Base-by-base conservation (phyloP, 2,113 vertebrate genomes). In the Megaleporinus macrocephalus region DNA sequence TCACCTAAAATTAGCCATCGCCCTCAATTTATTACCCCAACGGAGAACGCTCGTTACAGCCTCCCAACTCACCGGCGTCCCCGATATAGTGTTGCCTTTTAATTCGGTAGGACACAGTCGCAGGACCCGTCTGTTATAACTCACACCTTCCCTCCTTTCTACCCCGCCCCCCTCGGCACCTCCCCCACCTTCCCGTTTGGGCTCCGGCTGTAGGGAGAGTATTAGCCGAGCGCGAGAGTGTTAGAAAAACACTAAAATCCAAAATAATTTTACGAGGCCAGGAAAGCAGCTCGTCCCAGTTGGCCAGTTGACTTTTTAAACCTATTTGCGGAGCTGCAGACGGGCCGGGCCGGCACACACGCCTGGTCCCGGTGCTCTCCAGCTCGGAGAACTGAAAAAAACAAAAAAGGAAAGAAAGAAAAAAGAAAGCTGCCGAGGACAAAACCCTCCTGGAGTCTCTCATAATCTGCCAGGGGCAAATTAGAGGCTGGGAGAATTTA, bases 1-100 rank as follows among this genome's bases (percentile, higher is more conserved):
- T 92, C 94, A 84, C 87, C 94, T 94, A 94, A 93, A 94, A 95
- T 94, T 94, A 95, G 92, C 93, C 92, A 92, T 94, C 93, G 92
- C 91, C 89, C 92, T 90, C 91, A 93, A 94, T 95, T 95, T 95
- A 94, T 94, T 93, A 91, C 92, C 90, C 87, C 92, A 91, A 93
- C 91, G 91, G 90, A 94, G 90, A 92, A 90, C 86, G 90, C 76
- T 86, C 83, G 86, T 88, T 91, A 89, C 89, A 86, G 89, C 83
- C 85, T 84, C 86, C 87, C 83, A 33, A 86, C 88, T n/a, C 88
- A 92, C 90, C 89, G 88, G 85, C 36, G 82, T 79, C 89, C 82
- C 86, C 83, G 87, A 66, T 92, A 94, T 94, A 94, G 91, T 89
- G 92, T 92, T 92, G 90, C 92, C 86, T 93, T 94, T 93, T 93